Evolutionary conservation across 2,797 vertebrate species (phyloP).

Genomic region (Artibeus lituratus): DNA sequence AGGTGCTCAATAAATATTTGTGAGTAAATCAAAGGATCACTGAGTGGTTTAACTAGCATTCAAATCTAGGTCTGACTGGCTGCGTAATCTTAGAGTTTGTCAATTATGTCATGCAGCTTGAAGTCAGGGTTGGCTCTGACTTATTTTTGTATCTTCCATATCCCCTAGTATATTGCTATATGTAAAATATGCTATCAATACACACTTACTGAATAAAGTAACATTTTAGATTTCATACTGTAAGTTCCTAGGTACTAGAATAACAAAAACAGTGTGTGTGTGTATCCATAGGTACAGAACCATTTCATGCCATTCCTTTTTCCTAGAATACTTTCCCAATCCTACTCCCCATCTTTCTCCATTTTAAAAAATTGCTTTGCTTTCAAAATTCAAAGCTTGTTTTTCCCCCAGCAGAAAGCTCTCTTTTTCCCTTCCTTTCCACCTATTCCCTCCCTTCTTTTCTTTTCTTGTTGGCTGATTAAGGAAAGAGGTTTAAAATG

Average conservation of each 20-base stretch:
- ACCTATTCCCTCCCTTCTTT: not conserved
- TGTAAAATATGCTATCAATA: not conserved
- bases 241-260: slow-evolving; percentile 3
- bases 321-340: not conserved
- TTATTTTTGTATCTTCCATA: not conserved
- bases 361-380: not conserved
- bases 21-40: not conserved
- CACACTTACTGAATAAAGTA: not conserved
- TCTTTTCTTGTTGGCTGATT: not conserved
- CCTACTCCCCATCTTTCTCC: not conserved
- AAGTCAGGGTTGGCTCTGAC: not conserved
- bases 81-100: not conserved
- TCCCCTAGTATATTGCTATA: not conserved
- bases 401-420: not conserved
- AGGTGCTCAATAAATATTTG: not conserved
- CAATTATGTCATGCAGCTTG: not conserved
- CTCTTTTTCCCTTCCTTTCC: no score
- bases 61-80: not conserved
- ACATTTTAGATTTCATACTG: not conserved
- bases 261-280: not conserved
- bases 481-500: slow-evolving; percentile 14
- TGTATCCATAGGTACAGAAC: not conserved
- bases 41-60: not conserved
- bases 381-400: not conserved
- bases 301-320: not conserved